These are phyloP conservation scores for Thalassophryne amazonica DNA, from an alignment of 2,797 vertebrate species.

Conservation along the genomic window DNA sequence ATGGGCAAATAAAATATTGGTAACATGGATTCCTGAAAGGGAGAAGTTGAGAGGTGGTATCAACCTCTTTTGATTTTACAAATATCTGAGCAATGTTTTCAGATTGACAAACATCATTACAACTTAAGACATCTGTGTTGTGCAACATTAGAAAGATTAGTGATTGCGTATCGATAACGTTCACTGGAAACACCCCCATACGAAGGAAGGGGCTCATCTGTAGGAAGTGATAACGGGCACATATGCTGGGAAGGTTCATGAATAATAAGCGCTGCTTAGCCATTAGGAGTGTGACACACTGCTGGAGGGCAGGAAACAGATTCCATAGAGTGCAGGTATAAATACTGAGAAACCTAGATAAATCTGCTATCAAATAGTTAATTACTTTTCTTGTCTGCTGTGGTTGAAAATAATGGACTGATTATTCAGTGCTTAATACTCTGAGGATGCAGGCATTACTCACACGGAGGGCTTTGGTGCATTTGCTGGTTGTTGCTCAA, in stretches of 20 bases:
- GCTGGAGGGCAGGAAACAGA: constrained; percentile 28
- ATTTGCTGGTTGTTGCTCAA: too few species aligned
- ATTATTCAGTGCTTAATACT: constrained; percentile 36
- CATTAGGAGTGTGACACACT: constrained; percentile 11
- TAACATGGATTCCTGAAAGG: too few species aligned
- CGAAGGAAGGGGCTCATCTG: constrained; percentile 12
- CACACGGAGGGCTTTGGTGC: constrained; percentile 21
- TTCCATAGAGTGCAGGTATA: constrained; percentile 36
- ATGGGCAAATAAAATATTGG: neutral
- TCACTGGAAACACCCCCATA: neutral
- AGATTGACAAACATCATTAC: too few species aligned
- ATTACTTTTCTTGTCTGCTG: constrained; percentile 52
- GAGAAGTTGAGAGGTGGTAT: too few species aligned
- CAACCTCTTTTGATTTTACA: too few species aligned
- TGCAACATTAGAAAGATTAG: neutral
- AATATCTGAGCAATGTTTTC: too few species aligned
- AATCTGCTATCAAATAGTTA: constrained; percentile 58
- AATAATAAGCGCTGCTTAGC: constrained; percentile 28
- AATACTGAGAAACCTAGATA: constrained; percentile 53
- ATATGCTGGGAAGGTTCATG: constrained; percentile 15
- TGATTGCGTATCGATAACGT: neutral
- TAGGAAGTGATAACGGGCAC: constrained; percentile 30
- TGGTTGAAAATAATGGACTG: constrained; percentile 48
- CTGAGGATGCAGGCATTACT: constrained; percentile 26
- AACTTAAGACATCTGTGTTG: neutral